These are phyloP conservation scores for Anguilla pacifica DNA, from an alignment of 2,797 vertebrate genomes.

Conservation along the genomic window DNA sequence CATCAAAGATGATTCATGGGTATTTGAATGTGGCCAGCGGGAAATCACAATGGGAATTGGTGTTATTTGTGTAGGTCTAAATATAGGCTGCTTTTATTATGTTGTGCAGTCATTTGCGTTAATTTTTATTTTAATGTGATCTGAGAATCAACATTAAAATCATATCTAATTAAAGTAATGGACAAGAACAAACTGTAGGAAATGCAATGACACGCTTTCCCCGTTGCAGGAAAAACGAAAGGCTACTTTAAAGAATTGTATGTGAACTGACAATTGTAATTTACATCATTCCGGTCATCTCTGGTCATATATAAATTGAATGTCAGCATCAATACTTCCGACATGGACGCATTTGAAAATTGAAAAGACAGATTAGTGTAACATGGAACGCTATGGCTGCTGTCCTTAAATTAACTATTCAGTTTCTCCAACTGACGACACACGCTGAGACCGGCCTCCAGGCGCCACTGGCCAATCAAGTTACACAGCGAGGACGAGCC, in stretches of 20 bases:
- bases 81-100: too few relatives aligned
- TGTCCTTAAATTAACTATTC: conserved; percentile 24
- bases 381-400: conserved; percentile 31
- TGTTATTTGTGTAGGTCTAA: too few relatives aligned
- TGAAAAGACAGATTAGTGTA: conserved; percentile 23
- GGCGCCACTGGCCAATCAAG: conserved; percentile 71
- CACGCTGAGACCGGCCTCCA: conserved; percentile 54
- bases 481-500: conserved; percentile 81
- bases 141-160: too few relatives aligned
- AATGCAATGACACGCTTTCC: neutral
- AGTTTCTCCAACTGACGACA: conserved; percentile 62
- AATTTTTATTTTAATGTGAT: neutral
- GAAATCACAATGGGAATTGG: too few relatives aligned
- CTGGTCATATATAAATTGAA: neutral
- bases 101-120: neutral
- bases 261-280: neutral
- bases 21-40: too few relatives aligned
- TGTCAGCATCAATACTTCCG: neutral
- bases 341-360: conserved; percentile 22
- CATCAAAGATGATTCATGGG: too few relatives aligned
- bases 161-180: neutral
- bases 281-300: neutral
- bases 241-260: neutral
- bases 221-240: neutral
- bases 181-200: neutral